Conservation (phyloP, 2,888 invertebrate species). For the Rhimphoctona megacephalus region DNA sequence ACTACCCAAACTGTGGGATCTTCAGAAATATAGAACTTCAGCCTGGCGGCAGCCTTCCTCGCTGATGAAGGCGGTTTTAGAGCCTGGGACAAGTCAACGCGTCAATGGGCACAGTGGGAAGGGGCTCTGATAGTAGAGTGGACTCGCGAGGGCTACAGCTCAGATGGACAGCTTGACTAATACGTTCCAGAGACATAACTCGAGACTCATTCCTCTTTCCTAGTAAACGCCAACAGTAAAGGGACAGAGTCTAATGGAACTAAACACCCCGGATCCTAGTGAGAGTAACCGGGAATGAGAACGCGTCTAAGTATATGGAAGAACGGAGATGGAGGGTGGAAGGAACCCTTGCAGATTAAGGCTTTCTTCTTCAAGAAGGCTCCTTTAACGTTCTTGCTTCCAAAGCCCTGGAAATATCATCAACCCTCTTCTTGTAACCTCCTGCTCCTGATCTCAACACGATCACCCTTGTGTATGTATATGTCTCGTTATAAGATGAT, state of each 20-base stretch:
- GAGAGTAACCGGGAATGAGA: conserved; percentile 47
- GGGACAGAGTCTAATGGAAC: conserved; percentile 66
- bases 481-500: conserved; percentile 54
- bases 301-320: conserved; percentile 30
- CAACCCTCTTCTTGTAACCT: not conserved
- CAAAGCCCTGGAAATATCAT: conserved; percentile 54
- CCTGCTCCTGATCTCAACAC: not conserved
- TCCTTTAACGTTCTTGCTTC: conserved; percentile 55
- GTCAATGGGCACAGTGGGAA: conserved; percentile 12
- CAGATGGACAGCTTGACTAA: conserved; percentile 77
- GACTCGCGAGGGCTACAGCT: conserved; percentile 68
- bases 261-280: conserved; percentile 57
- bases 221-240: conserved; percentile 18
- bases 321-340: conserved; percentile 9
- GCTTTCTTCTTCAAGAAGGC: conserved; percentile 65
- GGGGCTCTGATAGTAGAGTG: conserved; percentile 35
- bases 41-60: conserved; percentile 36
- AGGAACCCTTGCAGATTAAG: conserved; percentile 62
- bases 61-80: conserved; percentile 23
- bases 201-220: conserved; percentile 36
- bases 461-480: not conserved
- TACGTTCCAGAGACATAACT: conserved; percentile 69
- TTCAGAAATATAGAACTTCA: conserved; percentile 76
- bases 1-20: conserved; percentile 62
- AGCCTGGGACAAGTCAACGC: conserved; percentile 17